Base-by-base conservation (phyloP, 1,140 invertebrate genomes). In the Akabosia matsudoensis region DNA sequence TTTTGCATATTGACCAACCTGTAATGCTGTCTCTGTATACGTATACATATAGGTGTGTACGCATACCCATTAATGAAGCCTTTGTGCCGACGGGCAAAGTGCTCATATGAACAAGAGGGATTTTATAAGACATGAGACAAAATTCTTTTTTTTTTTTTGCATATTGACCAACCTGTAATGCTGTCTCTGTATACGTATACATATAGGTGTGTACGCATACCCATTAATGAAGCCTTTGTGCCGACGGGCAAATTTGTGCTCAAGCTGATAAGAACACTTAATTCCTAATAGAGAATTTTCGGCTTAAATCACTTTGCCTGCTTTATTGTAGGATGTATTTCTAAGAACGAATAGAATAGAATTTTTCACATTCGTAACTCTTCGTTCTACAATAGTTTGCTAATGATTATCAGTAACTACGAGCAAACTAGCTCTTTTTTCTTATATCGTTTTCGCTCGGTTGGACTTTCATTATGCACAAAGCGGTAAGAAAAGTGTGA, bases 231-330 rank as follows among this genome's bases (percentile, higher is more conserved):
- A 67, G 61, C 31, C 61, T 30, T 67, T n/a, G 61, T 61, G 61
- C 61, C 61, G 61, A 7, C 61, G 61, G 61, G 61, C 61, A 67
- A 4, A 10, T 30, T 30, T 24, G 61, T 67, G 61, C 61, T 67
- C n/a, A n/a, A n/a, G n/a, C n/a, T n/a, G 61, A 67, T 67, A 67
- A 67, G 61, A 67, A 67, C 61, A 67, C 61, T 67, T 67, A 67
- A 67, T 67, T 67, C 61, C 61, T 67, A 30, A 30, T 67, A 67
- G 31, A 67, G 61, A 28, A 30, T 67, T 67, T 67, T 30, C 13
- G n/a, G 61, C 30, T 67, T 31, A 67, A 67, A n/a, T 67, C 61
- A 67, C n/a, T 67, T 67, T 67, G 28, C 61, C 31, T 31, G 28
- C 31, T 67, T 67, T 61, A 22, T 61, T 13, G 14, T 3, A 22